Evolutionary conservation across 1,140 invertebrate species (phyloP), one percentile per base, ranked within the genome.

Genomic region (Drosophila albomicans): DNA sequence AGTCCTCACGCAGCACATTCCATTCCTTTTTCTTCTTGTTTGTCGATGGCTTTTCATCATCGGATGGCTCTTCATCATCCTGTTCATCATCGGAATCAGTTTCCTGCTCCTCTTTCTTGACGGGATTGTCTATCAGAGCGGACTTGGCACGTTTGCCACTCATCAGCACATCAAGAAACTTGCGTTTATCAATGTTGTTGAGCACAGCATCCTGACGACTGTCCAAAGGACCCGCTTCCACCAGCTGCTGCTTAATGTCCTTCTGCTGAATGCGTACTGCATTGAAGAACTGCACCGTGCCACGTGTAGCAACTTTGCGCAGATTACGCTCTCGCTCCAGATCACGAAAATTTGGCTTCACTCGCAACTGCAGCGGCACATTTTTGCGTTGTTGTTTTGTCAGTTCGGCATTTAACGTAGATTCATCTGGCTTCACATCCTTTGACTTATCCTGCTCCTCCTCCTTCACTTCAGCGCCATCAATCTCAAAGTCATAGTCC

Each of bases 241-340:
- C 93, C 69, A 98, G 91, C 93, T 97, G 95, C 58, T 94, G 94
- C 57, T 96, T 94, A 56, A 98, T 93, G 57, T 95, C 94, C 91
- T 95, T 96, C 92, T 98, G 97, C 93, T 98, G 97, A 78, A 96
- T 94, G 87, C 94, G 95, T 0, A 98, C 97, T 20, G 97, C 96
- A 94, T 98, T 98, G 78, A 98, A 99, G 75, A 99, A 93, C 92
- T 98, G 97, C 1, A 98, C 97, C 3, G 98, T 97, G 88, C 97
- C 98, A 91, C 96, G 97, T 65, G 97, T 98, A 13, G 97, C 97
- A 79, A 98, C 97, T 94, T 96, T 97, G 32, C 95, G 94, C 59
- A 98, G 92, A 49, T 94, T 93, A 78, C 94, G 95, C 93, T 98
- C 97, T 74, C 95, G 94, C 48, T 96, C 95, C 61, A 98, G 93